Conservation (phyloP, 1,140 invertebrate genomes). For the Anoplolepis gracilipes region DNA sequence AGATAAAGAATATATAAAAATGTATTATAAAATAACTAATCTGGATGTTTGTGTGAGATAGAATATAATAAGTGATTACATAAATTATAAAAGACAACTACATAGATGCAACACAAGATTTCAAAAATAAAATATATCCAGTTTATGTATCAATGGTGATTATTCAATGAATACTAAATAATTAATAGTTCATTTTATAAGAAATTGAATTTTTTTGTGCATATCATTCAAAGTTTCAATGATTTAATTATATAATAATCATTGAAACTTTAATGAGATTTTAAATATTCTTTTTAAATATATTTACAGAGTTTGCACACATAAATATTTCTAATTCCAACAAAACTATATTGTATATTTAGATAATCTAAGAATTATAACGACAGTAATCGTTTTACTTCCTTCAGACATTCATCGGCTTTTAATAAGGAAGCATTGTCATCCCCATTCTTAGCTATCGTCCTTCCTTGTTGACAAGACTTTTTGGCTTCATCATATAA, state of each 20-base stretch:
- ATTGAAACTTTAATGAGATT: slow-evolving; percentile 6
- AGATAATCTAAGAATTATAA: neutral
- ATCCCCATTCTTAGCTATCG: slow-evolving; percentile 88
- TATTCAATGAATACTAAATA: neutral
- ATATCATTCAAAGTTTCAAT: neutral
- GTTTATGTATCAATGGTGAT: neutral
- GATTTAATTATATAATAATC: neutral
- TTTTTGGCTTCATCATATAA: slow-evolving; percentile 90
- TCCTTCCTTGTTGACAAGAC: slow-evolving; percentile 90
- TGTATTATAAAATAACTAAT: too few species aligned
- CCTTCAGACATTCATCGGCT: slow-evolving; percentile 90
- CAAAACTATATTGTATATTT: neutral
- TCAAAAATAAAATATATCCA: neutral
- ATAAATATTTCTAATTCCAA: neutral
- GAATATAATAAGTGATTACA: neutral
- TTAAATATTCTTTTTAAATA: neutral
- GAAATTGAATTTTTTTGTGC: neutral
- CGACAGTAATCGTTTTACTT: slow-evolving; percentile 86
- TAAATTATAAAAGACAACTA: neutral
- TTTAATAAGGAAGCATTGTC: slow-evolving; percentile 89
- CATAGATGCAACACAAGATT: neutral
- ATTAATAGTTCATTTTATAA: slow-evolving; percentile 18
- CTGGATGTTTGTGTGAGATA: neutral
- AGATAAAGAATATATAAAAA: too few species aligned
- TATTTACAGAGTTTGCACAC: neutral